Conservation (phyloP, 2,888 invertebrate genomes). For the Ophion costatus region DNA sequence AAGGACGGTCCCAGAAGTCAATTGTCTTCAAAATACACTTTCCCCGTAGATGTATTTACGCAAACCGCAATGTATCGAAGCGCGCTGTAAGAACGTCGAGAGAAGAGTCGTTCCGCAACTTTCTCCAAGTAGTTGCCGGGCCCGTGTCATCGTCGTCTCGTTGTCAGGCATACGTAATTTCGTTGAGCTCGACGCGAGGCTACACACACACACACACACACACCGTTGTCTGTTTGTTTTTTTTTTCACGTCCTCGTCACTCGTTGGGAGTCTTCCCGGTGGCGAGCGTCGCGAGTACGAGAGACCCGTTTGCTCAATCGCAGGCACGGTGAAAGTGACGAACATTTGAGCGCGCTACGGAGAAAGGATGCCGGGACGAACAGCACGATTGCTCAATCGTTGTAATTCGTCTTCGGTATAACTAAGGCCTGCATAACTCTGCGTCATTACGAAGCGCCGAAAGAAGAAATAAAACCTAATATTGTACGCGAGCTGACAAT, state of each 20-base stretch:
- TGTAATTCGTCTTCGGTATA: conserved; percentile 12
- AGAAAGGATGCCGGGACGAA: conserved; percentile 47
- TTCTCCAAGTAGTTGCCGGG: conserved; percentile 76
- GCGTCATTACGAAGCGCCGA: not conserved
- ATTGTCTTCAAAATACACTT: not conserved
- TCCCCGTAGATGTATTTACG: not conserved
- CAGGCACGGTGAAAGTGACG: conserved; percentile 58
- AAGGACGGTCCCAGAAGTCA: not conserved
- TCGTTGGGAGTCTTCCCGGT: conserved; percentile 31
- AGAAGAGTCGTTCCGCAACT: conserved; percentile 75
- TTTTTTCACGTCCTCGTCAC: not conserved
- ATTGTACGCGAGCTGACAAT: not conserved
- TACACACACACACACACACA: conserved; percentile 2
- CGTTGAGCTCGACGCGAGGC: conserved; percentile 39
- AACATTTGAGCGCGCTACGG: conserved; percentile 32
- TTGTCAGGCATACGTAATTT: conserved; percentile 73
- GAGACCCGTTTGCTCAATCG: conserved; percentile 9
- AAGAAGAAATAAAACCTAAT: not conserved
- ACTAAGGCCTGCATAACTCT: not conserved
- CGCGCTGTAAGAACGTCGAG: conserved; percentile 65
- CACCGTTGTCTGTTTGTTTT: not conserved
- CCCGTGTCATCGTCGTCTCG: conserved; percentile 64
- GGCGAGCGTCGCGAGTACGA: conserved; percentile 22
- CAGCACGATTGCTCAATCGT: conserved; percentile 48
- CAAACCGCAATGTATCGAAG: conserved; percentile 29